phyloP scores from a whole-genome alignment of 1,140 invertebrate species.

The Nautilus pompilius region DNA sequence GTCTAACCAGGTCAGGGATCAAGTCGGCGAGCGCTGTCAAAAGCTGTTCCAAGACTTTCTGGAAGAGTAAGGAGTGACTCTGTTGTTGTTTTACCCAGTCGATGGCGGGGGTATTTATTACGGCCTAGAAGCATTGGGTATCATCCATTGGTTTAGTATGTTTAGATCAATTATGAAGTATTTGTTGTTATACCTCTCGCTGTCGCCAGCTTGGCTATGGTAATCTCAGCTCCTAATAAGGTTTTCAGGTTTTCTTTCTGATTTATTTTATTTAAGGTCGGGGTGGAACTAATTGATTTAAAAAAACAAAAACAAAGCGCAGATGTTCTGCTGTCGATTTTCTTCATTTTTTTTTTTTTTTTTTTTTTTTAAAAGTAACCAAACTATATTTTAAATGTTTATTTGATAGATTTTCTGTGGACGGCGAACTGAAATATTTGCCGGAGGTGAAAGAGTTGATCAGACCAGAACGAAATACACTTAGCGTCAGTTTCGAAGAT shows the following conservation, averaged over 20 bases:
- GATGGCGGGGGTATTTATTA: neutral
- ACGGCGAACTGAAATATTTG: constrained; percentile 84
- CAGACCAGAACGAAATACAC: constrained; percentile 83
- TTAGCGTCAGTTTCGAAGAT: constrained; percentile 94
- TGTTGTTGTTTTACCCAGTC: neutral
- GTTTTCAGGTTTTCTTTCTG: constrained; percentile 13
- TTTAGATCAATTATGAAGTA: neutral
- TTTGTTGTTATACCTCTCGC: neutral
- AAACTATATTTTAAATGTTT: constrained; percentile 7
- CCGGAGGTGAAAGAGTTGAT: constrained; percentile 80
- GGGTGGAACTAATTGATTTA: too few species aligned
- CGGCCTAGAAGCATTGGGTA: neutral
- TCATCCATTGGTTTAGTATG: neutral
- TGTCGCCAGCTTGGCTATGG: constrained; percentile 2
- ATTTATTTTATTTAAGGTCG: too few species aligned
- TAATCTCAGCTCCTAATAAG: constrained; percentile 2
- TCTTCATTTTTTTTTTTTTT: neutral
- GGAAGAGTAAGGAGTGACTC: constrained; percentile 75
- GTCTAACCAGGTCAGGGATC: constrained; percentile 71
- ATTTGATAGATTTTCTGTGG: constrained; percentile 49
- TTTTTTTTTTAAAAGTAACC: neutral
- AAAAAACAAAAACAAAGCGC: neutral
- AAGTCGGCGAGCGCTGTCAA: constrained; percentile 86
- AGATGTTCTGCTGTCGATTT: neutral
- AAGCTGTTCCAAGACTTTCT: constrained; percentile 95